Percentiles rank a stretch among this genome's conserved stretches.
Evolutionary conservation across 2,113 vertebrate species (phyloP).

Genomic region (Puntigrus tetrazona): DNA sequence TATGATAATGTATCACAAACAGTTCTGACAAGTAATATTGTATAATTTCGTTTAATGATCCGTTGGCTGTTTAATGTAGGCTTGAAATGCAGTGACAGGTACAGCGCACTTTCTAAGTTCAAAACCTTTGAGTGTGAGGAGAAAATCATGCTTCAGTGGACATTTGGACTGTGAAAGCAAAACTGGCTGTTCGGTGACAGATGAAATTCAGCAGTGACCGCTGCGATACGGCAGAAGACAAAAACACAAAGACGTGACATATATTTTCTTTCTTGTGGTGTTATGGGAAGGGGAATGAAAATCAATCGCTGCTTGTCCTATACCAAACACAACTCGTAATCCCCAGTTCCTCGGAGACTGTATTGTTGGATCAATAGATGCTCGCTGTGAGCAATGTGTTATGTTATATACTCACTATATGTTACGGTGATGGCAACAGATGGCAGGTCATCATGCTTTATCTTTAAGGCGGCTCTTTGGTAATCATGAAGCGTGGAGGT

Average conservation of each 20-base stretch:
- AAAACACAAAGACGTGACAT: not conserved
- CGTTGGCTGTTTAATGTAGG: not conserved
- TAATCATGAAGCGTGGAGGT: not conserved
- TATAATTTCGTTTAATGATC: not conserved
- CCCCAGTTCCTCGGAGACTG: conserved; percentile 4
- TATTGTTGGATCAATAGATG: conserved; percentile 24
- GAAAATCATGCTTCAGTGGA: not conserved
- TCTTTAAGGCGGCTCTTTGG: not conserved
- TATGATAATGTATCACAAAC: not conserved
- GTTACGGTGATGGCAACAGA: not conserved
- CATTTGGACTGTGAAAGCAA: not conserved
- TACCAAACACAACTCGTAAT: conserved; percentile 41
- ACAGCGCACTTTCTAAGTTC: not conserved
- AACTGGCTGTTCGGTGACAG: conserved; percentile 12
- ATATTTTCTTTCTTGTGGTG: conserved; percentile 28
- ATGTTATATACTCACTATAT: not conserved
- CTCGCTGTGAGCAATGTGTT: conserved; percentile 14
- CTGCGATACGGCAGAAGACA: not conserved
- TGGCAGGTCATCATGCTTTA: not conserved
- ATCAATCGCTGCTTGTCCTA: conserved; percentile 29
- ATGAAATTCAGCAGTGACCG: conserved; percentile 28
- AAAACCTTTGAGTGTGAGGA: not conserved
- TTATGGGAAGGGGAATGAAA: conserved; percentile 21
- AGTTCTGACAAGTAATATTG: not conserved
- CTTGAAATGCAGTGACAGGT: not conserved